Evolutionary conservation across 2,888 invertebrate species (phyloP), one percentile per base, ranked within the genome.

Genomic region (Ypsolopha sequella): DNA sequence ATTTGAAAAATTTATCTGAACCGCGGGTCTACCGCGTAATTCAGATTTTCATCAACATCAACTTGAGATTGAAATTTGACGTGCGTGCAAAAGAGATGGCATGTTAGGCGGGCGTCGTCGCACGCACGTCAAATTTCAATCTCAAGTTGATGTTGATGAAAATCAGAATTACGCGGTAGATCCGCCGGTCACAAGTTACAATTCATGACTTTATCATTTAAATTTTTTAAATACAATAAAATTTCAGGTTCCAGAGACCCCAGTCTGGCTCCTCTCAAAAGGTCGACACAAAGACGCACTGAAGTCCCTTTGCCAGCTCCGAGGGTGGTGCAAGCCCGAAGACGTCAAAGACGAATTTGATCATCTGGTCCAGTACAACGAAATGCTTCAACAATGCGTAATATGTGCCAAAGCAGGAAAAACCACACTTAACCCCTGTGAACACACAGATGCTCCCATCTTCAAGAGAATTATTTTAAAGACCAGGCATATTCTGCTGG

Each of bases 181-280:
- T 24, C 24, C 2, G 4, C 24, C 24, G 4, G 24, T 24, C 24
- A 24, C 24, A 24, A 24, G 24, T 24, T 24, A 24, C 24, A 24
- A 24, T 4, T 24, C 24, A 24, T 3, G 24, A 24, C 24, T 4
- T 24, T 24, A 24, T 24, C 24, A 24, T 24, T 24, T 24, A 24
- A 3, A 24, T 24, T 24, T 24, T 4, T 24, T 4, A 24, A 24
- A 24, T 24, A 24, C 4, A 24, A 24, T 24, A 3, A 24, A n/a
- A 58, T 62, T 64, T 38, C 67, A 89, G 89, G 85, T 89, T 2
- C 89, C 89, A 0, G 89, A 90, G 69, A 88, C 89, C 6, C 89
- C 89, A 39, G 77, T 88, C 60, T 89, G 89, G 89, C 66, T 90
- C n/a, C 58, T 89, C 53, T 88, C 89, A 0, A 88, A 88, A 57